These are phyloP conservation scores for Sebastes umbrosus DNA, from an alignment of 2,797 vertebrate species.

Conservation along the genomic window DNA sequence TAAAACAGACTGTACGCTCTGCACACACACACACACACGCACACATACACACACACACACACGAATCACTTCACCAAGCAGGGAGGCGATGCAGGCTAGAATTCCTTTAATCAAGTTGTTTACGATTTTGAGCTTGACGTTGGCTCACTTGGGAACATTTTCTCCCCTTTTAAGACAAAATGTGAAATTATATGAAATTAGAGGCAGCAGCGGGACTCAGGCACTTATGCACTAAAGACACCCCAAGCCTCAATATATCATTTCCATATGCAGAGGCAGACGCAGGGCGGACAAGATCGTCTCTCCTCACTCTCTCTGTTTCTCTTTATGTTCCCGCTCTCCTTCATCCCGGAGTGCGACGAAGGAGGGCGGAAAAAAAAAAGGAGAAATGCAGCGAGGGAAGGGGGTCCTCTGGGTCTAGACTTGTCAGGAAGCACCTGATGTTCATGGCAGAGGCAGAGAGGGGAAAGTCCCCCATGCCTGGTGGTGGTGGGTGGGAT, in stretches of 20 bases:
- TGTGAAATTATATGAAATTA: slow-evolving; percentile 84
- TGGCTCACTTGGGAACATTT: slow-evolving; percentile 77
- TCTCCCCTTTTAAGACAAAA: slow-evolving; percentile 80
- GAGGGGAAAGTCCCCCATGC: slow-evolving; percentile 78
- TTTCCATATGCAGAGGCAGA: slow-evolving; percentile 78
- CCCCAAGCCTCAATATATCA: slow-evolving; percentile 76
- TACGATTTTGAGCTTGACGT: slow-evolving; percentile 72
- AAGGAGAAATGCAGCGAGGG: slow-evolving; percentile 34
- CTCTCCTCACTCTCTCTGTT: slow-evolving; percentile 47
- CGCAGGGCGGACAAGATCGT: slow-evolving; percentile 56
- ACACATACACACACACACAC: background rate
- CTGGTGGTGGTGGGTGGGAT: slow-evolving; percentile 66
- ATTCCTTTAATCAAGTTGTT: slow-evolving; percentile 85
- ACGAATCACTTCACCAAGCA: slow-evolving; percentile 65
- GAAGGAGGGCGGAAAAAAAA: slow-evolving; percentile 7
- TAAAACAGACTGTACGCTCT: slow-evolving; percentile 63
- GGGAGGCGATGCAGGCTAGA: slow-evolving; percentile 62
- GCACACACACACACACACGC: background rate
- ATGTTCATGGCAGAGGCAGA: slow-evolving; percentile 66
- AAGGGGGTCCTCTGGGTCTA: slow-evolving; percentile 71
- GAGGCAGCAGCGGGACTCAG: slow-evolving; percentile 73
- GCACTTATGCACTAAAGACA: slow-evolving; percentile 75
- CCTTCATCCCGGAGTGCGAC: slow-evolving; percentile 23
- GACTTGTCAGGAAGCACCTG: slow-evolving; percentile 82
- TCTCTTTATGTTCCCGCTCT: slow-evolving; percentile 45